phyloP scores from a whole-genome alignment of 2,113 vertebrate genomes.

The Zeus faber region DNA sequence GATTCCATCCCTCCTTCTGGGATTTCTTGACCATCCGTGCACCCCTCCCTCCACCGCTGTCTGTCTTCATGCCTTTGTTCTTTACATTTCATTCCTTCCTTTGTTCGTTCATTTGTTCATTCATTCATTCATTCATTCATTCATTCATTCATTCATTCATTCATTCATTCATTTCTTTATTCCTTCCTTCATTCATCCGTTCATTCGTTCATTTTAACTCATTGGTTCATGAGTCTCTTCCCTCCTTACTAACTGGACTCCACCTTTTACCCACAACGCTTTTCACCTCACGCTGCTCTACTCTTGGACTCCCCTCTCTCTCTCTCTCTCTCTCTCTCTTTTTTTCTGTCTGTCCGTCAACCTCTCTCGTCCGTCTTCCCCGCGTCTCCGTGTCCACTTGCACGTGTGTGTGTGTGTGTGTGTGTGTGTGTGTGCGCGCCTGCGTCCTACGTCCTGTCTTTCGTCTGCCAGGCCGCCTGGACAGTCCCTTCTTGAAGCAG shows the following conservation, averaged over 20 bases:
- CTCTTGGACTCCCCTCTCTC: constrained; percentile 1
- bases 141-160: no score
- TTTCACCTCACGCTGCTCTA: constrained; percentile 6
- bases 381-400: constrained; percentile 16
- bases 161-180: no score
- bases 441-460: constrained; percentile 64
- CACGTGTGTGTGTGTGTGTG: constrained; percentile 25
- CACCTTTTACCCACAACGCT: constrained; percentile 6
- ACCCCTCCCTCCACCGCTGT: no score
- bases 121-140: no score
- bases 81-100: no score
- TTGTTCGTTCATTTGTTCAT: no score
- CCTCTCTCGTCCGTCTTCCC: constrained; percentile 13
- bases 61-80: no score
- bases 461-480: constrained; percentile 88
- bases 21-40: no score
- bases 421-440: constrained; percentile 32
- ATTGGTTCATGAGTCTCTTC: no score
- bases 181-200: no score
- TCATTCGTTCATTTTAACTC: no score
- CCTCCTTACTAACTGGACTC: neutral
- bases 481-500: constrained; percentile 97
- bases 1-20: no score
- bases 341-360: constrained; percentile 27
- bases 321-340: constrained; percentile 27